These are phyloP conservation scores for Boloria euphrosyne DNA, from an alignment of 2,888 invertebrate genomes.

Conservation along the genomic window DNA sequence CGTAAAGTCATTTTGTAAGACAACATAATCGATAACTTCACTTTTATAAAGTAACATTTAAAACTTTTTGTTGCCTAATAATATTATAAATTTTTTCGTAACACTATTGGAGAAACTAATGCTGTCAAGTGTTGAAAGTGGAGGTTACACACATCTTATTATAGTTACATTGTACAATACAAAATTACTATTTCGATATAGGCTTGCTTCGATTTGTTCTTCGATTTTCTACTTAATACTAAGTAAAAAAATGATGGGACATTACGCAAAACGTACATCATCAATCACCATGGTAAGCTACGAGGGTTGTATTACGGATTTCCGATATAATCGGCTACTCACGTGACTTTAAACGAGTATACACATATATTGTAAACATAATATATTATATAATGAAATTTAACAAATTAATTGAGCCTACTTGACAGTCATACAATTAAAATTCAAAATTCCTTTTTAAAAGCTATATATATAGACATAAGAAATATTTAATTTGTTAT, in stretches of 20 bases:
- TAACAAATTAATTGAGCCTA: no score
- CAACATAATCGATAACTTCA: not conserved
- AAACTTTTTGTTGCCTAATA: not conserved
- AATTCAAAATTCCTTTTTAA: no score
- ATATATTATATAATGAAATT: no score
- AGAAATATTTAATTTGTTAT: not conserved
- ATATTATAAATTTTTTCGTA: conserved; percentile 10
- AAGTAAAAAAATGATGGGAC: no score
- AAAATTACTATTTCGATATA: conserved; percentile 7
- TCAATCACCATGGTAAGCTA: no score
- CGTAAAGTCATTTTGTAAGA: not conserved
- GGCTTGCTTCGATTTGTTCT: not conserved
- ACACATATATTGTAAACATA: no score
- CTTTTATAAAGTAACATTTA: not conserved
- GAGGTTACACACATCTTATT: conserved; percentile 15
- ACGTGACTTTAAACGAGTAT: no score
- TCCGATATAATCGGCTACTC: no score
- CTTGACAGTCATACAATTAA: no score
- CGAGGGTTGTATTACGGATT: no score
- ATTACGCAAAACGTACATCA: no score
- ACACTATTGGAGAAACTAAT: conserved; percentile 5
- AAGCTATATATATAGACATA: no score
- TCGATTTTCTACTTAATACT: not conserved
- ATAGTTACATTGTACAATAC: conserved; percentile 11
- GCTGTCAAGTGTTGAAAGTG: conserved; percentile 15